Base-by-base conservation (phyloP, 2,113 vertebrate genomes). In the Leptocoma aspasia region DNA sequence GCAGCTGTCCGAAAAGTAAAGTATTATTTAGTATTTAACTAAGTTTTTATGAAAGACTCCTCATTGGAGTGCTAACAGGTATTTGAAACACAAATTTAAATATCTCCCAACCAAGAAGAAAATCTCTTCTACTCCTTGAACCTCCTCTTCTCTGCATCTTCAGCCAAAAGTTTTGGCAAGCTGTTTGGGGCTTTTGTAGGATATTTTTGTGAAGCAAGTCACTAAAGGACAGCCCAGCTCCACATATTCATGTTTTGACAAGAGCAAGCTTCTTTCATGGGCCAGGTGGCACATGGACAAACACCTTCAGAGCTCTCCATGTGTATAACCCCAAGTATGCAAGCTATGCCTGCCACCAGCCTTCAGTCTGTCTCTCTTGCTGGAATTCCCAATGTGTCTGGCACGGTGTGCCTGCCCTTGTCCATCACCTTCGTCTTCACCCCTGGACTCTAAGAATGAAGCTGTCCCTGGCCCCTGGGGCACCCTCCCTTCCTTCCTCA, bases 161-260 rank as follows among this genome's bases (percentile, higher is more conserved):
- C 52, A 64, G 21, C 7, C 13, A 28, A 69, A 90, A 69, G 3
- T 64, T 82, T 79, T 23, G 3, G 18, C 10, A 50, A 28, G 13
- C 1, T 56, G 2, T 37, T 65, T 53, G 15, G 13, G 37, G 13
- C 30, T 57, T 31, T 53, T 3, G 7, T 33, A 41, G 47, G 30
- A 7, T 33, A 23, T 50, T 47, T 50, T 33, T 33, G 30, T 45
- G 33, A 17, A 60, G 5, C 6, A 52, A 71, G 12, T 10, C 26
- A 8, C 23, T 39, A 9, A 27, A 47, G 14, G 16, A 54, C 44
- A 72, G 65, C n/a, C 44, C 53, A 59, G 24, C 7, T 85, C 35
- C 33, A 60, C 0, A 0, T 19, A 54, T 10, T 3, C 3, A 0
- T 59, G 35, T 35, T 85, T 76, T 56, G 21, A 27, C 8, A 31